A percentile compares a stretch with the other conserved stretches of the same genome.
Conservation (phyloP, 2,797 vertebrate genomes). For the Myotis myotis region DNA sequence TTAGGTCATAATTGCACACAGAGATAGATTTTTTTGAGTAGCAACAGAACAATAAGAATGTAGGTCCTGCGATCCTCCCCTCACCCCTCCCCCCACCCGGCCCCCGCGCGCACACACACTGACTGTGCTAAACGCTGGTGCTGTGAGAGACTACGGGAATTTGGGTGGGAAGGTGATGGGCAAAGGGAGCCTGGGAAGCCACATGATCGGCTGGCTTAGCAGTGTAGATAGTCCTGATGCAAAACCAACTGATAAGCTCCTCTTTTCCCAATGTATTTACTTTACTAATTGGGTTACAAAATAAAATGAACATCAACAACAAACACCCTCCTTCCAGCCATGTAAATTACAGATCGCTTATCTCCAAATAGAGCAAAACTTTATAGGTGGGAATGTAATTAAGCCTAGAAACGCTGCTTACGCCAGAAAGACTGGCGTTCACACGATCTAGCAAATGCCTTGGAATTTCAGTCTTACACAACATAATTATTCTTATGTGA, state of each 20-base stretch:
- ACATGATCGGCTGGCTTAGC: neutral
- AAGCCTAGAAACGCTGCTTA: slow-evolving; percentile 66
- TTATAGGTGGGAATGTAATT: slow-evolving; percentile 65
- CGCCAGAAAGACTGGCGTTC: slow-evolving; percentile 69
- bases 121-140: fast-evolving
- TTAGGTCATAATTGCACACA: neutral
- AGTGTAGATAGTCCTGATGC: neutral
- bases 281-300: slow-evolving; percentile 78
- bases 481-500: slow-evolving; percentile 82
- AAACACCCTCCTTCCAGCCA: slow-evolving; percentile 25
- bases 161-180: fast-evolving
- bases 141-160: fast-evolving
- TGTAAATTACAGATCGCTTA: slow-evolving; percentile 51
- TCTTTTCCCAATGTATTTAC: slow-evolving; percentile 59
- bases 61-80: fast-evolving
- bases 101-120: too few relatives aligned
- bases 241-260: neutral
- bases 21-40: fast-evolving
- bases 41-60: neutral
- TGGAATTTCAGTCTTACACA: slow-evolving; percentile 76
- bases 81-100: fast-evolving
- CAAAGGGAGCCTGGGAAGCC: fast-evolving
- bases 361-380: slow-evolving; percentile 63
- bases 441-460: slow-evolving; percentile 70
- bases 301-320: slow-evolving; percentile 70